These are phyloP conservation scores for Neolamprologus fasciatus DNA, from an alignment of 2,113 vertebrate species.

Conservation along the genomic window DNA sequence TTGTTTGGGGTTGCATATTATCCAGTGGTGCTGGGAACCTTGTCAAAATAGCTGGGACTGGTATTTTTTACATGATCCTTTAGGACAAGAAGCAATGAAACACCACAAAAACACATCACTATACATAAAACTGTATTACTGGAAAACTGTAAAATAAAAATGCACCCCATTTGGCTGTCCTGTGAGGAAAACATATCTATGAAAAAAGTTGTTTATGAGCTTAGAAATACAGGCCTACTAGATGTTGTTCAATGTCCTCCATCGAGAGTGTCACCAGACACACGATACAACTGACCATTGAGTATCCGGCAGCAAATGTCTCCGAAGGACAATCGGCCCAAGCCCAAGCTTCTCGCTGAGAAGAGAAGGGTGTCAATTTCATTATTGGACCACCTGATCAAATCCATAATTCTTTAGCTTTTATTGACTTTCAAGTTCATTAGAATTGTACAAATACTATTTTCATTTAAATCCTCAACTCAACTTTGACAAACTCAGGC, in stretches of 20 bases:
- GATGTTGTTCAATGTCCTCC: background rate
- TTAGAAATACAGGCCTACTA: background rate
- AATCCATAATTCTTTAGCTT: background rate
- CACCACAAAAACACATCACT: background rate
- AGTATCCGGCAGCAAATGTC: background rate
- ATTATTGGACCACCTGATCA: rapidly evolving
- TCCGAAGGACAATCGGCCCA: rapidly evolving
- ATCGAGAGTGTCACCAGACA: background rate
- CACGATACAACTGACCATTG: background rate
- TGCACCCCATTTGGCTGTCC: background rate
- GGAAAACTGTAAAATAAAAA: background rate
- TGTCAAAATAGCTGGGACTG: background rate
- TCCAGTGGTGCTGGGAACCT: background rate
- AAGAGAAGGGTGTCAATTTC: background rate
- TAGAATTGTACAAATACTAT: background rate
- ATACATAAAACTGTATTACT: background rate
- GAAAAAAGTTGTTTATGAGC: background rate
- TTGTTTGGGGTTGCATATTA: background rate
- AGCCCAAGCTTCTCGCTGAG: background rate
- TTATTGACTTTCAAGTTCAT: background rate
- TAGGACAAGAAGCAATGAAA: background rate
- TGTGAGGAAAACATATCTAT: background rate
- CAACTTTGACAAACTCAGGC: background rate
- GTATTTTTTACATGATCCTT: background rate
- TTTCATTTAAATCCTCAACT: background rate